phyloP scores from a whole-genome alignment of 2,888 invertebrate species.

The Brenthis ino region DNA sequence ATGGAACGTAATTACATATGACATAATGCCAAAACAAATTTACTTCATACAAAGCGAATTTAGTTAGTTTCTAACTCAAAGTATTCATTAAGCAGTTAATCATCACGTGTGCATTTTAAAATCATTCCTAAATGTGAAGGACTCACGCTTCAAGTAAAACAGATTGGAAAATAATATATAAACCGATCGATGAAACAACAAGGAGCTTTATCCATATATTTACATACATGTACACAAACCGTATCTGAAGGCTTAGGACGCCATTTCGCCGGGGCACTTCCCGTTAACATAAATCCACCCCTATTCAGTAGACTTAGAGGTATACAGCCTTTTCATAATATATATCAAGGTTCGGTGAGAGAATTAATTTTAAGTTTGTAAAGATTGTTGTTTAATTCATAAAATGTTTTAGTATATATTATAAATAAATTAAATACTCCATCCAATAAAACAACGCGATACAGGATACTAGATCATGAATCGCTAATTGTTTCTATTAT shows the following conservation, averaged over 20 bases:
- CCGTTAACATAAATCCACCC: conserved; percentile 76
- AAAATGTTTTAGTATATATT: too few species aligned
- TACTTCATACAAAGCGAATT: too few species aligned
- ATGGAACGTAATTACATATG: too few species aligned
- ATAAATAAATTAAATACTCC: too few species aligned
- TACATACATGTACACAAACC: conserved; percentile 55
- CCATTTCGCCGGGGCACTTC: conserved; percentile 72
- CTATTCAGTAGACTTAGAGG: conserved; percentile 44
- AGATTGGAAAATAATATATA: conserved; percentile 36
- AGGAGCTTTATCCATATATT: conserved; percentile 41
- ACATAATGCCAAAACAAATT: too few species aligned
- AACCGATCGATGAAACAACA: conserved; percentile 37
- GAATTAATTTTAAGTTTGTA: conserved; percentile 21
- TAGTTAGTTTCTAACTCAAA: too few species aligned
- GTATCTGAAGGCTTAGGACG: conserved; percentile 72
- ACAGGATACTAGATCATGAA: too few species aligned
- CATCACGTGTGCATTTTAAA: neutral
- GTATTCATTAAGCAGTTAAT: too few species aligned
- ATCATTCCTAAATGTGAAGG: neutral
- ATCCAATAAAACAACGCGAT: too few species aligned
- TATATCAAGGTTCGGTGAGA: conserved; percentile 22
- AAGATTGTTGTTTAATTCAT: conserved; percentile 47
- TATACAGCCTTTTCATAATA: conserved; percentile 36
- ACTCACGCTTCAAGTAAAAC: conserved; percentile 21
- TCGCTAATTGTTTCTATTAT: too few species aligned